Percentiles rank a stretch among this genome's conserved stretches.
Evolutionary conservation across 2,797 vertebrate species (phyloP).

Genomic region (Melanotaenia parkinsoni): DNA sequence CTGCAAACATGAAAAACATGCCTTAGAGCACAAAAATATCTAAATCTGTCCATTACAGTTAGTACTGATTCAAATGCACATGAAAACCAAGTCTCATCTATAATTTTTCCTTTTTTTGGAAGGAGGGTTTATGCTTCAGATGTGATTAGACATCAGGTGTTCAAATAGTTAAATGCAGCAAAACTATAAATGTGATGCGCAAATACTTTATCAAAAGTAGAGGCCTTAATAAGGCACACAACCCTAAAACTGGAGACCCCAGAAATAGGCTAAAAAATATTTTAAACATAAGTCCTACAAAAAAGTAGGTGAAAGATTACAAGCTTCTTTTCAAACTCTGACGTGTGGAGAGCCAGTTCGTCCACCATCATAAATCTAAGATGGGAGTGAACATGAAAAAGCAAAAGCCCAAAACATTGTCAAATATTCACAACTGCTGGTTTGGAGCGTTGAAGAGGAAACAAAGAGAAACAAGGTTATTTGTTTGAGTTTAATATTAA

Average conservation of each 20-base stretch:
- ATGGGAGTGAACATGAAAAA: slow-evolving; percentile 55
- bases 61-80: background rate
- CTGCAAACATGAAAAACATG: background rate
- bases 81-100: background rate
- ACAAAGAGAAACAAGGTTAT: slow-evolving; percentile 8
- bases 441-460: slow-evolving; percentile 23
- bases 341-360: slow-evolving; percentile 20
- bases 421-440: slow-evolving; percentile 66
- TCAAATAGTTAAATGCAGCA: no score
- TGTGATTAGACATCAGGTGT: background rate
- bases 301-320: background rate
- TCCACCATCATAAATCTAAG: slow-evolving; percentile 54
- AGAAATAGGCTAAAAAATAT: background rate
- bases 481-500: slow-evolving; percentile 34
- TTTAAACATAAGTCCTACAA: no score
- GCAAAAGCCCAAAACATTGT: slow-evolving; percentile 55
- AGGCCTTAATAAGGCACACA: no score
- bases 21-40: background rate
- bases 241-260: no score
- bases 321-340: slow-evolving; percentile 34
- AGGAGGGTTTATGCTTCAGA: background rate
- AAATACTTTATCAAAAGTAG: no score
- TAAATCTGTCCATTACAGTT: background rate
- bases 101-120: background rate
- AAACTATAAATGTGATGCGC: no score